Base-by-base conservation (phyloP, 2,797 vertebrate species). In the Epinephelus coioides region DNA sequence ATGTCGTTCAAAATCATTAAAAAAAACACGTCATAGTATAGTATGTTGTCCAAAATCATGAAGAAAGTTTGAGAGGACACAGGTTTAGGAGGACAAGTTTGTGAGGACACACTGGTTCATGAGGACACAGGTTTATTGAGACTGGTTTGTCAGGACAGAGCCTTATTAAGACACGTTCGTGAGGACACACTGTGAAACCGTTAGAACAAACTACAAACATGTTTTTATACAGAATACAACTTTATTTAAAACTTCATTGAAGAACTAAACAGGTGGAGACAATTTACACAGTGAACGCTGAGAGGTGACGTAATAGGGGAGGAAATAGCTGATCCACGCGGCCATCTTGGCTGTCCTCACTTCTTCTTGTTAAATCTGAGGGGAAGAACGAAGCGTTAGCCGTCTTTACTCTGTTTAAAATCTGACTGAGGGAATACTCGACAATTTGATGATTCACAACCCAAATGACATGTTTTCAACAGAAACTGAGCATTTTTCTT, bases 351-450 rank as follows among this genome's bases (percentile, higher is more conserved):
- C 1, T 6, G 11, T 86, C 69, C 11, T 88, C 73, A 85, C 71
- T 88, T 89, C 80, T 65, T 89, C 25, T 80, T 89, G 57, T 80
- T 89, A 64, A 83, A 91, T 78, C 89, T 90, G 69, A 46, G 0
- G 13, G 19, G 78, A 18, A 69, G 3, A 82, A 38, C 1, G 13
- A 12, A 43, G 15, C 0, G 8, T 40, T 13, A 25, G 23, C 1
- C 14, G 25, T 50, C 13, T 34, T 54, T 4, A 18, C 3, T 49
- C 19, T 23, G 8, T 13, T 44, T 43, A 10, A 43, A 9, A 12
- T 43, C 40, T 43, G 40, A 43, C 40, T 43, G 6, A 43, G 40
- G 2, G 12, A 43, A 43, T 9, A 43, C 10, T 13, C 2, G 10
- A 11, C 12, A 43, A 43, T 43, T 43, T 12, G 11, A 43, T 3